Evolutionary conservation across 2,113 vertebrate species (phyloP), one percentile per base, ranked within the genome.

Genomic region (Pelmatolapia mariae): DNA sequence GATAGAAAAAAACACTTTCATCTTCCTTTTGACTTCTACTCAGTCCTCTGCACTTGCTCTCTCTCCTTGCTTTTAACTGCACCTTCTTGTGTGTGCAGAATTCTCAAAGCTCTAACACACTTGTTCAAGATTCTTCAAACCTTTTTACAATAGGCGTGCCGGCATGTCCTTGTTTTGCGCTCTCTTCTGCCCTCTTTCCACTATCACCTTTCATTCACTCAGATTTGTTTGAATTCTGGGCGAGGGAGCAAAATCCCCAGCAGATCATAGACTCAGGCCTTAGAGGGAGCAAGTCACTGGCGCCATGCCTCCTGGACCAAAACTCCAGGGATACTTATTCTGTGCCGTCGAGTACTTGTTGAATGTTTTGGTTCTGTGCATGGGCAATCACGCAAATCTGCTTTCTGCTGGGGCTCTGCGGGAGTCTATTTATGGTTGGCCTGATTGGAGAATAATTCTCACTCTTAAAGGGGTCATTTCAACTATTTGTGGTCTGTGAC

Each of bases 1-100:
- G 66, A 87, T 83, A 71, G 87, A 83, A 85, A 88, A 91, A 85
- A 86, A 76, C 29, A 57, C 83, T 91, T 90, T 92, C 84, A 92
- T 91, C 89, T 87, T 80, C 33, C 38, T 59, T 45, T 68, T 81
- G 71, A 92, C 79, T 91, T 57, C 87, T 71, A 59, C 88, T 86
- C 89, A 57, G 40, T 87, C 59, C 83, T 71, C 73, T 40, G 8
- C 13, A 40, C 68, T 33, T 18, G 6, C 38, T 54, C 68, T 26
- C 61, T 73, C 10, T 63, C 47, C 22, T 38, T 63, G 12, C 40
- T 87, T 84, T 86, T 81, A 86, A 79, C 82, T 22, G 57, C 71
- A 73, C 59, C 53, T 79, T 80, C 45, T n/a, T n/a, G n/a, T n/a
- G 40, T 82, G 80, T 68, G 73, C 81, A 73, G 59, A 85, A 80